Base-by-base conservation (phyloP, 2,113 vertebrate genomes). In the Pelusios castaneus region DNA sequence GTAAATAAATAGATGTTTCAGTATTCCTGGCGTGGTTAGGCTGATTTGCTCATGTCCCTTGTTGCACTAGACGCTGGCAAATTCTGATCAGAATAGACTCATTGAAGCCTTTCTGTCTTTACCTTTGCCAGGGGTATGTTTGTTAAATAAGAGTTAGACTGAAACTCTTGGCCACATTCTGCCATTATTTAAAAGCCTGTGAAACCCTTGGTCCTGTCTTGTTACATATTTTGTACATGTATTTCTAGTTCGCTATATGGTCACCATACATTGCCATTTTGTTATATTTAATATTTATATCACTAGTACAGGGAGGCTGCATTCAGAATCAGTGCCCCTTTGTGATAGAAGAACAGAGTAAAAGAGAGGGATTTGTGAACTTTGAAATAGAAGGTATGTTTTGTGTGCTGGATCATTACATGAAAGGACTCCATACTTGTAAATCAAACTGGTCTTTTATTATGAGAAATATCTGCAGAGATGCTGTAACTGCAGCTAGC, bases 1-100 rank as follows among this genome's bases (percentile, higher is more conserved):
- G 82, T 95, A 97, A 96, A 96, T 96, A 97, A 97, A 97, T 87
- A 97, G 82, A 95, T 75, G 90, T 22, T 75, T 95, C 83, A 90
- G 82, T 90, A 73, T 91, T 91, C 49, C 83, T 67, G 58, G 0
- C 89, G 96, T 97, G 85, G 89, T 95, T 94, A 87, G 89, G 67
- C 91, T 93, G 56, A 43, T 56, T 96, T 96, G 85, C 89, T 95
- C 84, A 91, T 85, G 85, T 95, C 77, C 45, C 60, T 85, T 91
- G 22, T 73, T 95, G 58, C 38, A 92, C n/a, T 45, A 81, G 10
- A 47, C 85, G 63, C 54, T 51, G 54, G 60, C 0, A 1, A 41
- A 43, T 7, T 1, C 0, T 63, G 54, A 43, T 67, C 76, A 73
- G 75, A 90, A 78, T 49, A 84, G 45, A 29, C 63, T 70, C n/a